Conservation (phyloP, 2,797 vertebrate genomes). For the Tolypeutes matacus region DNA sequence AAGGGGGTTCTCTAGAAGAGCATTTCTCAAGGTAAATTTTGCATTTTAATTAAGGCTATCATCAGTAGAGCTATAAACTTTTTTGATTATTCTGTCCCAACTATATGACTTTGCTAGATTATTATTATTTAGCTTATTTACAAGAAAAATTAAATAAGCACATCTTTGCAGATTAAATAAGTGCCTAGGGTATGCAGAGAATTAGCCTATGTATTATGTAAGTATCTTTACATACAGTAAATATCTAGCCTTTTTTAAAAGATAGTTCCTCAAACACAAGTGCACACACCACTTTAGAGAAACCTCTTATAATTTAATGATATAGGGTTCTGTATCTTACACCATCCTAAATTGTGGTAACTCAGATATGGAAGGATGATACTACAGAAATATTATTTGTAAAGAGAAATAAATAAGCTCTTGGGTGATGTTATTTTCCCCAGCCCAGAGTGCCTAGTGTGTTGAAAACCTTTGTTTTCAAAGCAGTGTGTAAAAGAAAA, state of each 20-base stretch:
- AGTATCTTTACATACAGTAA: constrained; percentile 24
- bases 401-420: constrained; percentile 47
- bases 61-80: neutral
- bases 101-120: constrained; percentile 21
- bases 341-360: constrained; percentile 29
- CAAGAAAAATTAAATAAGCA: constrained; percentile 36
- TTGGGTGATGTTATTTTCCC: constrained; percentile 17
- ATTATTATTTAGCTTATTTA: constrained; percentile 19
- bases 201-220: constrained; percentile 27
- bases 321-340: constrained; percentile 31
- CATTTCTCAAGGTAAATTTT: constrained; percentile 52
- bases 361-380: neutral
- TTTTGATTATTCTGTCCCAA: constrained; percentile 23
- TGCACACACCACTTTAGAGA: constrained; percentile 58
- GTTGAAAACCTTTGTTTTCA: constrained; percentile 67
- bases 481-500: neutral
- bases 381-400: constrained; percentile 47
- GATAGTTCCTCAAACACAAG: constrained; percentile 62
- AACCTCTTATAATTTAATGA: constrained; percentile 60
- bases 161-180: constrained; percentile 47
- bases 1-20: neutral
- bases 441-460: constrained; percentile 14
- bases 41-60: constrained; percentile 34
- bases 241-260: constrained; percentile 55
- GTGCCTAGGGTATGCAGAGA: constrained; percentile 32